phyloP scores from a whole-genome alignment of 2,888 invertebrate species.

The Dilophus febrilis region DNA sequence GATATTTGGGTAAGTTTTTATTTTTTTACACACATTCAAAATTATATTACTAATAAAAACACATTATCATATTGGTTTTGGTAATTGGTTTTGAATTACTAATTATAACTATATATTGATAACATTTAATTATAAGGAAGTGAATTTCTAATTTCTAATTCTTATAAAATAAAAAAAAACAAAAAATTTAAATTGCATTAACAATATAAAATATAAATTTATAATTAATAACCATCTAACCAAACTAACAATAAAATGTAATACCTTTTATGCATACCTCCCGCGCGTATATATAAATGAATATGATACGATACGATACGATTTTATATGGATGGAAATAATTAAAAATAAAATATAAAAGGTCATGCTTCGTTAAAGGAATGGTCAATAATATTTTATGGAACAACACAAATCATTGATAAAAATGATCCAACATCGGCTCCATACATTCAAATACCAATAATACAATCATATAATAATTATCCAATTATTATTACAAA shows the following conservation, averaged over 20 bases:
- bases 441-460: conserved; percentile 22
- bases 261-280: too few relatives aligned
- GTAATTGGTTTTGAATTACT: neutral
- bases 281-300: too few relatives aligned
- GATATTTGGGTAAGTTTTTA: conserved; percentile 52
- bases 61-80: neutral
- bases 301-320: too few relatives aligned
- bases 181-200: too few relatives aligned
- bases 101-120: too few relatives aligned
- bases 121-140: too few relatives aligned
- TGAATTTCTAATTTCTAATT: too few relatives aligned
- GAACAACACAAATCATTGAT: conserved; percentile 50
- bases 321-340: neutral
- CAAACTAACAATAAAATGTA: too few relatives aligned
- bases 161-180: too few relatives aligned
- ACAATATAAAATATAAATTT: too few relatives aligned
- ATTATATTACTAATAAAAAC: neutral
- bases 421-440: conserved; percentile 42
- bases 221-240: too few relatives aligned
- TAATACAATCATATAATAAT: conserved; percentile 20
- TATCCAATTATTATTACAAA: conserved; percentile 9
- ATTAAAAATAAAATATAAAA: conserved; percentile 19
- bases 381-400: conserved; percentile 87
- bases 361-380: conserved; percentile 79
- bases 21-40: neutral